Conservation (phyloP, 1,140 invertebrate species). For the Cylas formicarius region DNA sequence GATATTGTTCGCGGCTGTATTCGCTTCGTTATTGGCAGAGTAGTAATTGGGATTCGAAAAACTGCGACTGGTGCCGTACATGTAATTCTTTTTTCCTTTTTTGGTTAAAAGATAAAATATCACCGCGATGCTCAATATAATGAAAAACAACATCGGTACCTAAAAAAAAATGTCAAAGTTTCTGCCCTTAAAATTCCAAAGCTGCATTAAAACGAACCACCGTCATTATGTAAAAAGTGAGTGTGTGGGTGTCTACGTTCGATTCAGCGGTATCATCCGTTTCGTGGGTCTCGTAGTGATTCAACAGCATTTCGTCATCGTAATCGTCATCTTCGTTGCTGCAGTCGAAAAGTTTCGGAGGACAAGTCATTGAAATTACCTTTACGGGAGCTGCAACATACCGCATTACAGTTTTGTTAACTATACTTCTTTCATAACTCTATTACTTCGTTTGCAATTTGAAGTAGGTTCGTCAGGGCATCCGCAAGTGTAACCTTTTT, state of each 20-base stretch:
- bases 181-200: neutral
- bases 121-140: conserved; percentile 42
- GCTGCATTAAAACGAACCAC: conserved; percentile 9
- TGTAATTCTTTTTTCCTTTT: conserved; percentile 52
- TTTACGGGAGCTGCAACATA: conserved; percentile 4
- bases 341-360: conserved; percentile 19
- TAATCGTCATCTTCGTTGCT: conserved; percentile 7
- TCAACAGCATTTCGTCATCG: conserved; percentile 14
- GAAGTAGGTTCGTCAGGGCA: conserved; percentile 62
- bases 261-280: conserved; percentile 3
- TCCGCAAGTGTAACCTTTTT: conserved; percentile 65
- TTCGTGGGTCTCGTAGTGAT: neutral
- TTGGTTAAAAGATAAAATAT: conserved; percentile 48
- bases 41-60: conserved; percentile 77
- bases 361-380: conserved; percentile 23
- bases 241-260: neutral
- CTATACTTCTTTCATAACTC: conserved; percentile 4
- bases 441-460: conserved; percentile 49
- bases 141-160: conserved; percentile 39
- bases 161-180: conserved; percentile 31
- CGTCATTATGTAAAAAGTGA: conserved; percentile 22
- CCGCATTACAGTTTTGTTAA: neutral
- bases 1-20: conserved; percentile 35
- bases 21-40: conserved; percentile 45
- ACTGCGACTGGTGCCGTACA: conserved; percentile 52